Conservation (phyloP, 2,113 vertebrate genomes). For the Corythoichthys intestinalis region DNA sequence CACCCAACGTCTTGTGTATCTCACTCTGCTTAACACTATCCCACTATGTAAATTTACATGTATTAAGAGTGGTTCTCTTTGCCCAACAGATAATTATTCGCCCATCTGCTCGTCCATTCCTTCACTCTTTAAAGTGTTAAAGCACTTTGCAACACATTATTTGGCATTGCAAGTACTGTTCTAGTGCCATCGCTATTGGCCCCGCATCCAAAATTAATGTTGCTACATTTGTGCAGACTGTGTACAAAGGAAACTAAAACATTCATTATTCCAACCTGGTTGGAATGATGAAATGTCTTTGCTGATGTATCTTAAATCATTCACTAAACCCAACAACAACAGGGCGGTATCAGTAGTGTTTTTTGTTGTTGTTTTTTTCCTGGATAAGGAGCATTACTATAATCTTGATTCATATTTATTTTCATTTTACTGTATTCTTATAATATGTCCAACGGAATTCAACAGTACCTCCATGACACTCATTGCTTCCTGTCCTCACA, state of each 20-base stretch:
- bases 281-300: neutral
- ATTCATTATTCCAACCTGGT: neutral
- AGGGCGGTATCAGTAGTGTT: neutral
- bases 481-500: constrained; percentile 1
- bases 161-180: neutral
- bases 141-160: constrained; percentile 2
- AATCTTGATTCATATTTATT: neutral
- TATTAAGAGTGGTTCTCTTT: neutral
- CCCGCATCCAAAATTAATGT: constrained; percentile 2
- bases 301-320: neutral
- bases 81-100: neutral
- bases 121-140: neutral
- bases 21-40: neutral
- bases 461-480: neutral
- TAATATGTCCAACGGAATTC: neutral
- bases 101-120: neutral
- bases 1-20: neutral
- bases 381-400: neutral
- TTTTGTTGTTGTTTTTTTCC: neutral
- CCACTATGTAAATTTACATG: neutral
- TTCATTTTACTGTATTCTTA: neutral
- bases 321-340: neutral
- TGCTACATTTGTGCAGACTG: constrained; percentile 4
- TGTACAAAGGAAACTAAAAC: neutral
- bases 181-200: neutral